A percentile compares a stretch with the other conserved stretches of the same genome.
These are phyloP conservation scores for Phataginus tricuspis DNA, from an alignment of 2,797 vertebrate species.

Conservation along the genomic window DNA sequence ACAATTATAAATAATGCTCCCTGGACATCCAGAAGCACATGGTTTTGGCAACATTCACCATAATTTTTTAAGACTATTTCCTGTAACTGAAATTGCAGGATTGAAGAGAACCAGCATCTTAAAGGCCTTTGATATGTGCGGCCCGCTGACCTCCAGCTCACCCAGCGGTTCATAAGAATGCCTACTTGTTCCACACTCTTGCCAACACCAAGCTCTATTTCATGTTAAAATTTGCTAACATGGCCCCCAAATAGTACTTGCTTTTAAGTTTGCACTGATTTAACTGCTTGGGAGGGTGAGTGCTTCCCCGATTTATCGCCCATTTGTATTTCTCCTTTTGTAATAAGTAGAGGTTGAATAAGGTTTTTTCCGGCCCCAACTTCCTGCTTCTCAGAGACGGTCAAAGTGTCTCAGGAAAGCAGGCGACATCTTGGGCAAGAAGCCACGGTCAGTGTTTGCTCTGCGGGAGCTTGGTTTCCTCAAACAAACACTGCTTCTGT, in stretches of 20 bases:
- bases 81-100: neutral
- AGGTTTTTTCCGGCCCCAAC: neutral
- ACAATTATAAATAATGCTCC: neutral
- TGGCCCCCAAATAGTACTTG: neutral
- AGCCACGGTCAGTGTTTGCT: neutral
- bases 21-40: neutral
- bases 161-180: neutral
- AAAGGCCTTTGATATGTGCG: neutral
- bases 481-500: neutral
- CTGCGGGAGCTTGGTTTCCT: neutral
- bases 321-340: neutral
- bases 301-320: neutral
- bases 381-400: neutral
- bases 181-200: fast-evolving
- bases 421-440: neutral
- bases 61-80: neutral
- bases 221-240: neutral
- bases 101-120: neutral
- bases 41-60: neutral
- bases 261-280: neutral
- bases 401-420: neutral
- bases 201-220: neutral
- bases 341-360: neutral
- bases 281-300: neutral
- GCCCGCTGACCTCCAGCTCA: neutral